These are phyloP conservation scores for Mylabris phalerata DNA, from an alignment of 1,140 invertebrate species.

Conservation along the genomic window DNA sequence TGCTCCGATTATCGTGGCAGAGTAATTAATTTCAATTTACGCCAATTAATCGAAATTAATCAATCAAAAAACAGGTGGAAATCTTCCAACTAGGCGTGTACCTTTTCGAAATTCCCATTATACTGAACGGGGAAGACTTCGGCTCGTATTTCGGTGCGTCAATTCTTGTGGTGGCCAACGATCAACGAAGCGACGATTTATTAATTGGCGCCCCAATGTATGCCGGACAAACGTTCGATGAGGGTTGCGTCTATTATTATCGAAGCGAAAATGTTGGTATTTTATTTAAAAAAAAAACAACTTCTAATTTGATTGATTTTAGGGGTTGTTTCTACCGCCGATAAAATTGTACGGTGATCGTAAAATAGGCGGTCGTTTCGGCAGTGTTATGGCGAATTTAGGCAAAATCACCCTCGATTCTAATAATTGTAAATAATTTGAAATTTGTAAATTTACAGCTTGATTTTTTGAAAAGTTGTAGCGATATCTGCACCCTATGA, in stretches of 20 bases:
- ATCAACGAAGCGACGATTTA: conserved; percentile 63
- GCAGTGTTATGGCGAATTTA: conserved; percentile 47
- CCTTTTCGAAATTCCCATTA: too few relatives aligned
- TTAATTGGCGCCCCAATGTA: conserved; percentile 75
- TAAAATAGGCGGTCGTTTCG: conserved; percentile 50
- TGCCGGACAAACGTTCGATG: conserved; percentile 45
- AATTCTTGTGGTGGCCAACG: conserved; percentile 59
- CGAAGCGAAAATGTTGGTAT: conserved; percentile 45
- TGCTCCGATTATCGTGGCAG: conserved; percentile 17
- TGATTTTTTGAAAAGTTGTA: conserved; percentile 44
- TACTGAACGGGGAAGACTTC: conserved; percentile 50
- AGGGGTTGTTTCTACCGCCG: conserved; percentile 9
- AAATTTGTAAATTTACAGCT: conserved; percentile 14
- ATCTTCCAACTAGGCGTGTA: too few relatives aligned
- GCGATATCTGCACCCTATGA: conserved; percentile 64
- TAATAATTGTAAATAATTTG: background rate
- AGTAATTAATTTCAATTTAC: conserved; percentile 3
- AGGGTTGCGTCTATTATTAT: conserved; percentile 55
- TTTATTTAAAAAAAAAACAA: background rate
- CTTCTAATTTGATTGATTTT: background rate
- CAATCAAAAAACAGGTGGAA: too few relatives aligned
- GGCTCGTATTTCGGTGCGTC: conserved; percentile 74
- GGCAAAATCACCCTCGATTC: conserved; percentile 1
- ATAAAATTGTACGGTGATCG: conserved; percentile 39
- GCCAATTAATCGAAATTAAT: background rate